These are phyloP conservation scores for Lithobius niger DNA, from an alignment of 1,140 invertebrate species.

Conservation along the genomic window DNA sequence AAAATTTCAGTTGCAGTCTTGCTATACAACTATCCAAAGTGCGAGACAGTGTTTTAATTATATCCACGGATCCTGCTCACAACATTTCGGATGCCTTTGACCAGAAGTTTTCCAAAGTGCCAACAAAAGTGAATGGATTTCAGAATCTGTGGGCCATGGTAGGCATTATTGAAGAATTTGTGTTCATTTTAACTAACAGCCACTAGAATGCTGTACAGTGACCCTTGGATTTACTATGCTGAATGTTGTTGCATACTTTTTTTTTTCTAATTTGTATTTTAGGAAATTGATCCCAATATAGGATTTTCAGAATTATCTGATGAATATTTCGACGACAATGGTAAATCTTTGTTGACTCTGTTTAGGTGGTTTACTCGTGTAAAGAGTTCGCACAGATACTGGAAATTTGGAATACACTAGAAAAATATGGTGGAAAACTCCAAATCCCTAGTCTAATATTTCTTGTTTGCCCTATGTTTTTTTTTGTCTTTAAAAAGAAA, in stretches of 20 bases:
- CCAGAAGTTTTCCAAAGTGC: conserved; percentile 44
- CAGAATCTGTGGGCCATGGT: conserved; percentile 94
- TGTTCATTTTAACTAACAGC: background rate
- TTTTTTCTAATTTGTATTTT: conserved; percentile 18
- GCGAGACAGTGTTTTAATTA: conserved; percentile 89
- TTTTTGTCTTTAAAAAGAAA: too few relatives aligned
- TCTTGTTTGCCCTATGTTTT: too few relatives aligned
- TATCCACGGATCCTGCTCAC: conserved; percentile 98
- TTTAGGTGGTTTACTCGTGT: too few relatives aligned
- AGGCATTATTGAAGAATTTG: conserved; percentile 14
- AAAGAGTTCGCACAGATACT: too few relatives aligned
- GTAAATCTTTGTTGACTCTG: too few relatives aligned
- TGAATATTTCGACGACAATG: conserved; percentile 71
- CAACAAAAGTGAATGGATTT: conserved; percentile 78
- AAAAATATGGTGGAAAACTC: too few relatives aligned
- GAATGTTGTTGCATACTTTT: background rate
- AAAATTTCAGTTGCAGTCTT: conserved; percentile 66
- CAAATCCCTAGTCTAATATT: too few relatives aligned
- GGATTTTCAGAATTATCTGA: conserved; percentile 87
- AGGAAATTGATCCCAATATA: conserved; percentile 92
- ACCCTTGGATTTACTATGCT: background rate
- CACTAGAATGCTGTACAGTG: background rate
- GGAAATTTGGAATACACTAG: too few relatives aligned
- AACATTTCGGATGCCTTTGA: conserved; percentile 85
- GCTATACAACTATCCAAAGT: conserved; percentile 87